Evolutionary conservation across 2,113 vertebrate species (phyloP).

Genomic region (Fregetta grallaria): DNA sequence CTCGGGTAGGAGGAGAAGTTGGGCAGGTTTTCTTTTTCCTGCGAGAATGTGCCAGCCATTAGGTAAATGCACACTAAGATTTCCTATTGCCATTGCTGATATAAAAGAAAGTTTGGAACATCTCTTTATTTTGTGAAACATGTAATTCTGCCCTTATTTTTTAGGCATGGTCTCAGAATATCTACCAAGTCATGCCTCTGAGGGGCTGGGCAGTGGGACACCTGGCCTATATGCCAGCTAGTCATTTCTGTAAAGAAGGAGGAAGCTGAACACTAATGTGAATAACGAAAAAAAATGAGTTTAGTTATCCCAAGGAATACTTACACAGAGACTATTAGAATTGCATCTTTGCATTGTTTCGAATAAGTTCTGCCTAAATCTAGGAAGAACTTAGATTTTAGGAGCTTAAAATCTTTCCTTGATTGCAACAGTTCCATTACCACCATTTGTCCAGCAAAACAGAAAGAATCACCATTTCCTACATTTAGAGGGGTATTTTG

Average conservation of each 20-base stretch:
- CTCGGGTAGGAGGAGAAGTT: background rate
- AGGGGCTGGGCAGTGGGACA: background rate
- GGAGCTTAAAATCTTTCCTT: background rate
- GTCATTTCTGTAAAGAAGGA: background rate
- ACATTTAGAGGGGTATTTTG: background rate
- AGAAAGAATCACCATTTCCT: background rate
- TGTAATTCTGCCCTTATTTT: background rate
- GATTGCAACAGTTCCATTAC: background rate
- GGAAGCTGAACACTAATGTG: background rate
- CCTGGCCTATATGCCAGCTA: background rate
- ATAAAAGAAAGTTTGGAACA: background rate
- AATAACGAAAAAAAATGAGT: background rate
- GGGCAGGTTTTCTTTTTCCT: background rate
- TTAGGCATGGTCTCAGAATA: background rate
- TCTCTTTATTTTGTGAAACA: background rate
- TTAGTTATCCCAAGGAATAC: background rate
- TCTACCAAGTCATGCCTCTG: background rate
- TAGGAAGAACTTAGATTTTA: background rate
- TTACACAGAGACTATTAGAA: background rate
- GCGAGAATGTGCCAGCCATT: background rate
- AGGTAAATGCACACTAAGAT: background rate
- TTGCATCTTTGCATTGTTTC: background rate
- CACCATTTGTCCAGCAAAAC: background rate
- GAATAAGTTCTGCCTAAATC: background rate
- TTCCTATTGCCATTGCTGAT: background rate